Evolutionary conservation across 2,797 vertebrate genomes (phyloP).

Genomic region (Parambassis ranga): DNA sequence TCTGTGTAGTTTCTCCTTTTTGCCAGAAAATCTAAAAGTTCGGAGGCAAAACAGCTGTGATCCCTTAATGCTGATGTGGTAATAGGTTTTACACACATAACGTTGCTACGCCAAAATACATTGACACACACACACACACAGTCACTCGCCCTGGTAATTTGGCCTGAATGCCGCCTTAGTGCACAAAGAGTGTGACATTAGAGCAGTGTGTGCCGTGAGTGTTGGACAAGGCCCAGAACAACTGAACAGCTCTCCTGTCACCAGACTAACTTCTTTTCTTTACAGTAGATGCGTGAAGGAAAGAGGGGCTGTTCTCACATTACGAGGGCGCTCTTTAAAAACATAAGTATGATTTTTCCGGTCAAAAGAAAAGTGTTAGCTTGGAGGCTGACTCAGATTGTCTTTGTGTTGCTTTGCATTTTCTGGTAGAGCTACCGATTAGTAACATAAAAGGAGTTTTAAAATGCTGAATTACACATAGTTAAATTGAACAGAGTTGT

Average conservation of each 20-base stretch:
- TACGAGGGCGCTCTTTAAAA: conserved; percentile 24
- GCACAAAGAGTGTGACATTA: conserved; percentile 34
- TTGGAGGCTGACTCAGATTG: conserved; percentile 8
- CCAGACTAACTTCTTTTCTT: conserved; percentile 50
- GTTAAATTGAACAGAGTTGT: too few relatives aligned
- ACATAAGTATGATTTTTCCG: conserved; percentile 21
- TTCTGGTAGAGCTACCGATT: too few relatives aligned
- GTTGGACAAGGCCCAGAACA: conserved; percentile 57
- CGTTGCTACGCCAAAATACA: conserved; percentile 8
- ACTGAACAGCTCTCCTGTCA: conserved; percentile 48
- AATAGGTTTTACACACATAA: conserved; percentile 27
- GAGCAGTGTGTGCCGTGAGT: conserved; percentile 36
- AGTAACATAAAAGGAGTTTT: too few relatives aligned
- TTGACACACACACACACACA: conserved; percentile 35
- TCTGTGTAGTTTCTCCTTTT: conserved; percentile 25
- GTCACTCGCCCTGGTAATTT: conserved; percentile 49
- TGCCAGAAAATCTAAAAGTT: conserved; percentile 61
- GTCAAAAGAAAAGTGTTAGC: not conserved
- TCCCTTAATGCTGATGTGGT: conserved; percentile 43
- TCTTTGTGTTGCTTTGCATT: conserved; percentile 1
- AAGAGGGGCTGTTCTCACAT: too few relatives aligned
- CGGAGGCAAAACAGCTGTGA: conserved; percentile 56
- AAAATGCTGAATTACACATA: too few relatives aligned
- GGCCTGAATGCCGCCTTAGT: conserved; percentile 43
- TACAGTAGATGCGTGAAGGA: conserved; percentile 25